Evolutionary conservation across 1,140 invertebrate species (phyloP).

Genomic region (Formica selysi): DNA sequence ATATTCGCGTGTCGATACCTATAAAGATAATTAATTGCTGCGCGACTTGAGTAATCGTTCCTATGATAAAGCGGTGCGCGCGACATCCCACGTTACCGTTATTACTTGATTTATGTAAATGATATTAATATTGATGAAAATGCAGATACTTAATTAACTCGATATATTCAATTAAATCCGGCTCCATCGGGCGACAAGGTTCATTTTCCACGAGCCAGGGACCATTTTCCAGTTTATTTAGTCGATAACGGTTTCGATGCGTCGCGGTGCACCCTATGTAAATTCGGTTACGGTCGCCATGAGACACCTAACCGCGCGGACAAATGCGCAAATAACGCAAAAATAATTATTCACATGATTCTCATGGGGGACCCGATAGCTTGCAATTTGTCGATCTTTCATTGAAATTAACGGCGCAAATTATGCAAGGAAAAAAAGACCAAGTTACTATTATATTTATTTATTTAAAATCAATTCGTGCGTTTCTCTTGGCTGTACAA

Average conservation of each 20-base stretch:
- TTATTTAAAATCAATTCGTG: neutral
- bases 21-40: conserved; percentile 40
- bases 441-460: neutral
- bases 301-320: conserved; percentile 45
- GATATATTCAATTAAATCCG: conserved; percentile 58
- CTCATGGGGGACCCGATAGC: neutral
- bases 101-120: conserved; percentile 59
- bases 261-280: conserved; percentile 48
- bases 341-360: conserved; percentile 3
- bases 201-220: conserved; percentile 45
- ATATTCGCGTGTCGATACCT: neutral
- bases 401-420: neutral
- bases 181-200: conserved; percentile 40
- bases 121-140: conserved; percentile 62
- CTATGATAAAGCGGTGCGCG: conserved; percentile 10
- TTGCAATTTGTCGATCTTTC: neutral
- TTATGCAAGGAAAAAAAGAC: neutral
- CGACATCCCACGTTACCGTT: conserved; percentile 21
- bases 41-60: conserved; percentile 42
- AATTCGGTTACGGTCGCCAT: conserved; percentile 54
- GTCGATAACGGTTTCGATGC: conserved; percentile 48
- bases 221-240: conserved; percentile 62
- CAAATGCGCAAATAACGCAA: conserved; percentile 54
- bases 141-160: conserved; percentile 59
- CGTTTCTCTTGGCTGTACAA: neutral